phyloP scores from a whole-genome alignment of 1,140 invertebrate genomes.

The Drosophila santomea region DNA sequence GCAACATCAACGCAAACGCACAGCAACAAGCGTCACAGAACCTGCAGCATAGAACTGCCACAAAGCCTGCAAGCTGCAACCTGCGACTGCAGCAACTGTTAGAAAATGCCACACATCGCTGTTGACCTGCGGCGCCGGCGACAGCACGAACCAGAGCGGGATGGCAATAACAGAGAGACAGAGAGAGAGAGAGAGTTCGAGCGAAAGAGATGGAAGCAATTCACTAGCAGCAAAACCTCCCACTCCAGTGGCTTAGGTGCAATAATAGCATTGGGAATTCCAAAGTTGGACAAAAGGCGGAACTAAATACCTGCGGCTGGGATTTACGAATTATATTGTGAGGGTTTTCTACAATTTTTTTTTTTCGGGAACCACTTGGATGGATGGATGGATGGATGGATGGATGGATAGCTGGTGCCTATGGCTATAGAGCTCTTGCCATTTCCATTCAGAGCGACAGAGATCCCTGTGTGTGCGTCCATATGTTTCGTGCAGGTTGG shows the following conservation, averaged over 20 bases:
- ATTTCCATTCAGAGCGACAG: constrained; percentile 29
- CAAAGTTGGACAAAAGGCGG: constrained; percentile 75
- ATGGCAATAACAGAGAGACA: background rate
- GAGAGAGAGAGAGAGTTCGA: constrained; percentile 6
- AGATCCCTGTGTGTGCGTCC: constrained; percentile 22
- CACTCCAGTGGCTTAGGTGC: constrained; percentile 72
- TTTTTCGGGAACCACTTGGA: constrained; percentile 25
- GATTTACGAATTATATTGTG: constrained; percentile 77
- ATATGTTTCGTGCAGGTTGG: constrained; percentile 53
- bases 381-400: background rate
- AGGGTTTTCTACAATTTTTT: constrained; percentile 1
- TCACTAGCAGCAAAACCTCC: background rate
- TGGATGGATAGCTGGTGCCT: background rate
- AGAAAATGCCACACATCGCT: constrained; percentile 3
- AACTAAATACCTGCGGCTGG: constrained; percentile 83
- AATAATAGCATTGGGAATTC: constrained; percentile 83
- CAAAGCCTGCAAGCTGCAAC: background rate
- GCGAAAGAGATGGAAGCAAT: background rate
- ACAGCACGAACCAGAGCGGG: constrained; percentile 44
- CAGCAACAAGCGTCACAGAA: background rate
- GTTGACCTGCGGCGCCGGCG: constrained; percentile 77
- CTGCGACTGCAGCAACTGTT: background rate
- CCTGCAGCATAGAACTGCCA: background rate
- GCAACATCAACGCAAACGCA: constrained; percentile 4
- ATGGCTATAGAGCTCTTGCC: background rate